Base-by-base conservation (phyloP, 37 sponge, comb jelly and placozoan genomes). In the Chondrilla cf. caribensis region DNA sequence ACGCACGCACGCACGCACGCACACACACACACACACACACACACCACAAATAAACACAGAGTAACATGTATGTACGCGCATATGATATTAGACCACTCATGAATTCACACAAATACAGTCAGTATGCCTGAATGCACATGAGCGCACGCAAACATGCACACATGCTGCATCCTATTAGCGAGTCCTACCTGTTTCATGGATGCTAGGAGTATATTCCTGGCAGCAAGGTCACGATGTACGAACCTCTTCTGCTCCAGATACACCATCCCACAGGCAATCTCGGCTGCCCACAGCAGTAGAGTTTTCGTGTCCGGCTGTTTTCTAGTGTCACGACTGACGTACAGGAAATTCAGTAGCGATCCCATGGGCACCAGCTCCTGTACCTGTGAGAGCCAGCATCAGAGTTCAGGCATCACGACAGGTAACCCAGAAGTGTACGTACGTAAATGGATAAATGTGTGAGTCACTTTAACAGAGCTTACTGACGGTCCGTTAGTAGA, bases 211-310 rank as follows among this genome's bases (percentile, higher is more conserved):
- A 98, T 98, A 60, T 98, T 98, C 33, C 99, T 86, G 1, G 97
- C 97, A 39, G 97, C 97, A 19, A 97, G 83, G 51, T 97, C 97
- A 67, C 97, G 77, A 70, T 98, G 99, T 4, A 98, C 99, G 71
- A 98, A 93, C 43, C 89, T 71, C 78, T 95, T 93, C 54, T 79
- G 60, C 85, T 98, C 96, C 67, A 98, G 66, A 73, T 91, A 98
- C 82, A 87, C 86, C 99, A 98, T 98, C 6, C 99, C 94, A 39
- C 79, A 88, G 55, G 93, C 90, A 54, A 97, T 94, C 89, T 97
- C 95, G 21, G 95, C 95, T 0, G 92, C 94, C 97, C 97, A 97
- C 40, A 92, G 78, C 58, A 91, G 89, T 31, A 94, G 87, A 14
- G 89, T 92, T 25, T 60, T 83, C 25, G 84, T 65, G 21, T 26